Evolutionary conservation across 2,888 invertebrate genomes (phyloP), one percentile per base, ranked within the genome.

Genomic region (Diadromus collaris): DNA sequence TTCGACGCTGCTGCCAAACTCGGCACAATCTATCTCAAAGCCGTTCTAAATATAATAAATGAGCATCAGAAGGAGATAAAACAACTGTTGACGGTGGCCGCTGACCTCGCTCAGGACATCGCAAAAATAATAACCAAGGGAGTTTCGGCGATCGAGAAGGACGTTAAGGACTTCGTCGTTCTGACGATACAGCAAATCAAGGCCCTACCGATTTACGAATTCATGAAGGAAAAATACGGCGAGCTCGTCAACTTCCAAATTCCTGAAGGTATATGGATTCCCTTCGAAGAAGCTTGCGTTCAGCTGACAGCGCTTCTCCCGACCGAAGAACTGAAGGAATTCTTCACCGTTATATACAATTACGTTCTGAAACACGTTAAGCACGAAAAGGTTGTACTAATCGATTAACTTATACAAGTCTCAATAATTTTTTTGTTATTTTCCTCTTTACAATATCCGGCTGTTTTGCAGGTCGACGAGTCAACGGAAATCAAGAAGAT

Each of bases 51-150:
- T 83, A 91, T 95, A 87, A 89, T 94, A 71, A 94, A 95, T 82
- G 92, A 93, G 74, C 94, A 95, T 88, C 94, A 94, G 89, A 93
- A 93, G 16, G 95, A 95, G 84, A 90, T 95, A 1, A 93, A 95
- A 79, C 93, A 94, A 82, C 86, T 95, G 4, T 91, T 93, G 58
- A 92, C 92, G 69, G 90, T 91, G 0, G 84, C 87, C 0, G 88
- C 91, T 9, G 92, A 93, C 65, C 56, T 93, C 0, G 77, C 85
- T 2, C 88, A 89, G 81, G 91, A 91, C 64, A 63, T 91, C 21
- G 90, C 88, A 1, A 89, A 91, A 72, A 86, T 90, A 48, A 21
- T 90, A 32, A 83, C 86, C 54, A 89, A 90, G 74, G 84, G 87
- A 16, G 38, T 87, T 10, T 79, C 83, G 6, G 87, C 90, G 68